Percentiles rank a stretch among this genome's conserved stretches.
phyloP scores from a whole-genome alignment of 2,888 invertebrate species.

The Brachycybe producta region DNA sequence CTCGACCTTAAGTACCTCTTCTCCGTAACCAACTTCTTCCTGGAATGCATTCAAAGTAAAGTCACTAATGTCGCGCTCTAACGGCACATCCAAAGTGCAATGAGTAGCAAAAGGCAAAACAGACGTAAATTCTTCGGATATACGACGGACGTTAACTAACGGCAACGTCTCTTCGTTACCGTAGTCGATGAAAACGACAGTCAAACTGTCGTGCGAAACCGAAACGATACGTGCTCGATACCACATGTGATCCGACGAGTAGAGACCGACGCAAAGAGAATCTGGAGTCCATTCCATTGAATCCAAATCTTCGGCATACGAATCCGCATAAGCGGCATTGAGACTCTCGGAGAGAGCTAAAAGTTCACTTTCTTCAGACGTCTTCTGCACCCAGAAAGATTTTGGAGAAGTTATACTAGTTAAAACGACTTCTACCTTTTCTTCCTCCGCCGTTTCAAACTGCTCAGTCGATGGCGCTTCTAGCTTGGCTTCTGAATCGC shows the following conservation, averaged over 20 bases:
- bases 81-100: not conserved
- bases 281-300: too few species aligned
- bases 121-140: not conserved
- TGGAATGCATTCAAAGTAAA: not conserved
- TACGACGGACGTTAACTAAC: not conserved
- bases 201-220: not conserved
- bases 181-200: slow-evolving; percentile 1
- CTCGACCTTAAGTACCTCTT: not conserved
- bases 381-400: slow-evolving; percentile 3
- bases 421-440: not conserved
- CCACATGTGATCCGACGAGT: not conserved
- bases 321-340: too few species aligned
- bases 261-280: not conserved
- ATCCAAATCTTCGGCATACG: too few species aligned
- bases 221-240: not conserved
- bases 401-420: not conserved
- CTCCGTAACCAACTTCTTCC: not conserved
- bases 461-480: too few species aligned
- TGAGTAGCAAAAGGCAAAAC: slow-evolving; percentile 1
- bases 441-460: not conserved
- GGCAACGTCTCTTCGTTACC: slow-evolving; percentile 3
- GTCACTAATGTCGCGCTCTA: not conserved
- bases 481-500: too few species aligned
- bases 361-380: not conserved
- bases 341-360: too few species aligned